Percentiles rank a stretch among this genome's conserved stretches.
Evolutionary conservation across 2,113 vertebrate species (phyloP).

Genomic region (Scolopax mira): DNA sequence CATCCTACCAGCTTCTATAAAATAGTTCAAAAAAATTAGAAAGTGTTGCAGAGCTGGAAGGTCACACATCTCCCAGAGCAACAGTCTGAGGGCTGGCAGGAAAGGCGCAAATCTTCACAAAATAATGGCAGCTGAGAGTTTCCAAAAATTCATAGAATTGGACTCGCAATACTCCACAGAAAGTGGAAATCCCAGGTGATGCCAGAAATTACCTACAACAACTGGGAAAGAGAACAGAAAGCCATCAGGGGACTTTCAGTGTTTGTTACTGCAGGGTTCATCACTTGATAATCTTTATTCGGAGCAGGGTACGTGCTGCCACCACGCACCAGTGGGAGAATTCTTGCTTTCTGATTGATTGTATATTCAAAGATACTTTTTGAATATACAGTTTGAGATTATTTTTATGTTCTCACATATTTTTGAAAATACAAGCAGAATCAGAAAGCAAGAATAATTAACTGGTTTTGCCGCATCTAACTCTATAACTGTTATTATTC

Average conservation of each 20-base stretch:
- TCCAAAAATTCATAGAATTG: background rate
- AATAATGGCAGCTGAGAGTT: background rate
- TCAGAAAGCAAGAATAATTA: background rate
- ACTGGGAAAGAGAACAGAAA: background rate
- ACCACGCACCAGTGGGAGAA: background rate
- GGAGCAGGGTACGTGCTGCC: background rate
- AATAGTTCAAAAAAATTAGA: background rate
- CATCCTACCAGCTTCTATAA: slow-evolving; percentile 64
- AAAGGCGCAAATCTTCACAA: background rate
- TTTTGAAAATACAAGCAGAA: background rate
- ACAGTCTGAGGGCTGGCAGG: background rate
- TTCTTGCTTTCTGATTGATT: background rate
- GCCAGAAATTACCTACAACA: background rate
- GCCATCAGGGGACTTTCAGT: background rate
- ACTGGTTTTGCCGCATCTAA: background rate
- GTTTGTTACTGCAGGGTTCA: background rate
- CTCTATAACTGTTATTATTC: background rate
- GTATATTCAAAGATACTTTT: background rate
- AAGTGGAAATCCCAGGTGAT: background rate
- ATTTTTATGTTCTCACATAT: background rate
- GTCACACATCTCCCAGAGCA: background rate
- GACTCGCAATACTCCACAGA: background rate
- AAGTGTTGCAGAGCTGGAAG: slow-evolving; percentile 2
- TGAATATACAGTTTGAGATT: background rate
- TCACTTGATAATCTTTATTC: background rate